Conservation (phyloP, 2,113 vertebrate genomes). For the Edolisoma coerulescens region DNA sequence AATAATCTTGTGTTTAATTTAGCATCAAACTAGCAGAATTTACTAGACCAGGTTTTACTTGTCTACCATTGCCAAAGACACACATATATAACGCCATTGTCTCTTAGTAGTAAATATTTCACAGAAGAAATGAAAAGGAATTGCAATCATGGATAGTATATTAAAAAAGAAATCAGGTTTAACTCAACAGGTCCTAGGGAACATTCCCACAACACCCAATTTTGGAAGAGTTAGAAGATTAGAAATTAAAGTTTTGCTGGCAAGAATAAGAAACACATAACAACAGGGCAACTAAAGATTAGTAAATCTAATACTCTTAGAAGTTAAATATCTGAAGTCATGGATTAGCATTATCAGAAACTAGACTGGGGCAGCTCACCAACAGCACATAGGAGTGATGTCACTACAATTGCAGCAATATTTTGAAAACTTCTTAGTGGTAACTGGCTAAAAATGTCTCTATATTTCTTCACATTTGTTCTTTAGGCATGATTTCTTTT, state of each 20-base stretch:
- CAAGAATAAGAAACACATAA: background rate
- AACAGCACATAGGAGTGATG: background rate
- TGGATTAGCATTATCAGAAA: background rate
- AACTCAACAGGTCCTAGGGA: background rate
- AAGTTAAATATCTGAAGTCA: background rate
- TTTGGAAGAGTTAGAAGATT: background rate
- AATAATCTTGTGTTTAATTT: background rate
- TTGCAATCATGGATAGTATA: background rate
- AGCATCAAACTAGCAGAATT: background rate
- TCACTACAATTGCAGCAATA: fast-evolving
- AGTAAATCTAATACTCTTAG: background rate
- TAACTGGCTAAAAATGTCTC: background rate
- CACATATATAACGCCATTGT: fast-evolving
- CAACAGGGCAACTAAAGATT: background rate
- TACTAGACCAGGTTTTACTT: background rate
- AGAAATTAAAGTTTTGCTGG: background rate
- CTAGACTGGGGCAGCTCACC: background rate
- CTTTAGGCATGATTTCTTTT: background rate
- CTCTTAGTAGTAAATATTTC: background rate
- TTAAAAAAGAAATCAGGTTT: background rate
- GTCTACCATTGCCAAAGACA: background rate
- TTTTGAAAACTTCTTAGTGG: background rate
- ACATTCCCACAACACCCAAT: background rate
- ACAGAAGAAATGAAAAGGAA: background rate
- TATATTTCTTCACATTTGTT: background rate